These are phyloP conservation scores for Pelochelys cantorii DNA, from an alignment of 2,797 vertebrate genomes.

Conservation along the genomic window DNA sequence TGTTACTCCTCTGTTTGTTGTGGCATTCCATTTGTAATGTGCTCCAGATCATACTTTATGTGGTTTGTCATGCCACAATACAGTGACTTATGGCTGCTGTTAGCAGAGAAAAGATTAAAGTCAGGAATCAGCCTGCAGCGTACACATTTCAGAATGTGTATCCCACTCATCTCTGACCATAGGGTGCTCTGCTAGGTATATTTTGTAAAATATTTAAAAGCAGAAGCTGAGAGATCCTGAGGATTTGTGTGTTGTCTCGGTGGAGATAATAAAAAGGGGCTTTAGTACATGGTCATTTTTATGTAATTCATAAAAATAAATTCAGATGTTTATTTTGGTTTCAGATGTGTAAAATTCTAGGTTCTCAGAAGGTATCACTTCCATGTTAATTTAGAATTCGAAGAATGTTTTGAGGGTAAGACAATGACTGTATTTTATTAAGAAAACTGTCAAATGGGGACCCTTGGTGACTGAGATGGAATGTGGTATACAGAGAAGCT, in stretches of 20 bases:
- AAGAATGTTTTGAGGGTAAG: not conserved
- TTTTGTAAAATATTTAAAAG: conserved; percentile 22
- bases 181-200: not conserved
- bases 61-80: accelerated
- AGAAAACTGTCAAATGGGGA: not conserved
- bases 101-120: not conserved
- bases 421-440: not conserved
- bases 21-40: not conserved
- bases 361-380: not conserved
- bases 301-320: not conserved
- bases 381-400: not conserved
- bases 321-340: not conserved
- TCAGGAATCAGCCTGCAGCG: not conserved
- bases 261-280: not conserved
- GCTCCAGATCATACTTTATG: not conserved
- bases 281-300: not conserved
- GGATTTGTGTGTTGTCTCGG: not conserved
- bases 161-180: not conserved
- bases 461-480: not conserved
- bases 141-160: not conserved
- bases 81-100: accelerated
- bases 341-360: not conserved
- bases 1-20: not conserved
- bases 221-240: not conserved
- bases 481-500: not conserved